These are phyloP conservation scores for Oenanthe oenanthe DNA, from an alignment of 2,113 vertebrate genomes.

Conservation along the genomic window DNA sequence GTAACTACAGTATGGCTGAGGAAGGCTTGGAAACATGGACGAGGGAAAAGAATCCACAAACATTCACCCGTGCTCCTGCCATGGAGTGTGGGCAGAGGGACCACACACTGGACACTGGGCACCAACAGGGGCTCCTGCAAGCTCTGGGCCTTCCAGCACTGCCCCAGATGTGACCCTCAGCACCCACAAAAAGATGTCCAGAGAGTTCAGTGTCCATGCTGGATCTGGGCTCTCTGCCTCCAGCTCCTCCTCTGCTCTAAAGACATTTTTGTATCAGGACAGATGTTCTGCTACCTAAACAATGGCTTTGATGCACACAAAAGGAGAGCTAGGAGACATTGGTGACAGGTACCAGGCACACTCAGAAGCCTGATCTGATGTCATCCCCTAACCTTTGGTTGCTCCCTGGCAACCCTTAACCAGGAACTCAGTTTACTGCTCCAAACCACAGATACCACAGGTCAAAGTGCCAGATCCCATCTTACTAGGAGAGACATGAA, in stretches of 20 bases:
- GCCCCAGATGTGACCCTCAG: neutral
- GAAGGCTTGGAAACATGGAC: neutral
- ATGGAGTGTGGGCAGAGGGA: neutral
- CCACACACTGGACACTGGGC: neutral
- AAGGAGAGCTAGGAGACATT: neutral
- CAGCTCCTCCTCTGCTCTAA: neutral
- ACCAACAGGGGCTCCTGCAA: neutral
- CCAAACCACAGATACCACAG: neutral
- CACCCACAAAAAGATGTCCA: neutral
- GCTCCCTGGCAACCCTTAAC: neutral
- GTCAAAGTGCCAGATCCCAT: neutral
- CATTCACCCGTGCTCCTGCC: rapidly evolving
- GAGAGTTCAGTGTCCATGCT: neutral
- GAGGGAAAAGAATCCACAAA: neutral
- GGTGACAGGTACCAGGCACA: neutral
- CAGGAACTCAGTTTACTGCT: neutral
- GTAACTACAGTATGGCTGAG: neutral
- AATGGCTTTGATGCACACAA: neutral
- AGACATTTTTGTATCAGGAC: neutral
- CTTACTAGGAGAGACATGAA: rapidly evolving
- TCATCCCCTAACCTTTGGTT: neutral
- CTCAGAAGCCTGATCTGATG: neutral
- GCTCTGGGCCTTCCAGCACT: neutral
- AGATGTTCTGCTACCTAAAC: neutral
- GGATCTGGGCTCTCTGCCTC: neutral